Evolutionary conservation across 1,140 invertebrate species (phyloP).

Genomic region (Solenopsis invicta): DNA sequence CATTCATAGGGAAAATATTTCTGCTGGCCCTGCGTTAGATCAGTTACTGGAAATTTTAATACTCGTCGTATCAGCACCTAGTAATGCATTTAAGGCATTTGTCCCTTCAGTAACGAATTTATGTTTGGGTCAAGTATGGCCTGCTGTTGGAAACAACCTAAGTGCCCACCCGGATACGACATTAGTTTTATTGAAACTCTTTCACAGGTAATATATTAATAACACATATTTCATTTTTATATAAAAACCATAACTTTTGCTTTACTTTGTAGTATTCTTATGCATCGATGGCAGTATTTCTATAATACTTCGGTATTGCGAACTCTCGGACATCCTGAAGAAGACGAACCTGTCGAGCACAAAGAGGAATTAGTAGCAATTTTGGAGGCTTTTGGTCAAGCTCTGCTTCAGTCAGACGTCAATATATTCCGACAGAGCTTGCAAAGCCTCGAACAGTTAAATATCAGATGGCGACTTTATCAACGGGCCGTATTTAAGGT

Average conservation of each 20-base stretch:
- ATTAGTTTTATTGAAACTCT: constrained; percentile 87
- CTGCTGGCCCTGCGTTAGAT: constrained; percentile 86
- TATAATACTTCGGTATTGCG: constrained; percentile 90
- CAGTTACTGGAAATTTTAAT: constrained; percentile 92
- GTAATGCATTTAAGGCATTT: constrained; percentile 91
- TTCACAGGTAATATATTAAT: constrained; percentile 86
- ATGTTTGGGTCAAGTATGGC: constrained; percentile 93
- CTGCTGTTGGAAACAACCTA: constrained; percentile 89
- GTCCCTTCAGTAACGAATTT: constrained; percentile 91
- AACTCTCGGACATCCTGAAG: constrained; percentile 84
- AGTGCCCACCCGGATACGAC: constrained; percentile 88
- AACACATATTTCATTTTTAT: constrained; percentile 17
- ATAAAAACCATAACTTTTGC: not conserved
- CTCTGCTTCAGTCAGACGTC: constrained; percentile 93
- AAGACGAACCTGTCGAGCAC: constrained; percentile 89
- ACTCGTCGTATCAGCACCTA: constrained; percentile 92
- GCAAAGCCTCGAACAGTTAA: constrained; percentile 92
- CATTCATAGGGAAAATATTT: constrained; percentile 86
- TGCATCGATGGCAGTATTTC: constrained; percentile 96
- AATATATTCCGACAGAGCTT: constrained; percentile 94
- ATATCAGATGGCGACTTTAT: constrained; percentile 94
- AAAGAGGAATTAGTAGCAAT: constrained; percentile 90
- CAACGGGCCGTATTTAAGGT: constrained; percentile 85
- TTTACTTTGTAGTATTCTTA: constrained; percentile 88
- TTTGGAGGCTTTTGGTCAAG: constrained; percentile 93